A percentile compares a stretch with the other conserved stretches of the same genome.
These are phyloP conservation scores for Axinella damicornis DNA, from an alignment of 37 sponge, comb jelly and placozoan genomes.

Conservation along the genomic window DNA sequence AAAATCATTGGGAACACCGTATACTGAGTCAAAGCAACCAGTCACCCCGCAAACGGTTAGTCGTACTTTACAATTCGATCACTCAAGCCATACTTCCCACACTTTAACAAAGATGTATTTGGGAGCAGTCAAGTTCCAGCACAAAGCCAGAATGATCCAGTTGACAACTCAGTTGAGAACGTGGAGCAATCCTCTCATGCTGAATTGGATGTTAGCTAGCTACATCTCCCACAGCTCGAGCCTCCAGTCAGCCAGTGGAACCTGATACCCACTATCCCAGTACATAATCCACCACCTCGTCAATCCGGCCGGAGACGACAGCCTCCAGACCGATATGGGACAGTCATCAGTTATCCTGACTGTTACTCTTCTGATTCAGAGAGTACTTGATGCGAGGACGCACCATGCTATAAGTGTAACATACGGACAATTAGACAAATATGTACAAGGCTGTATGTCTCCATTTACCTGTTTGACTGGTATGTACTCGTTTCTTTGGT, in stretches of 20 bases:
- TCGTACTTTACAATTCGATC: neutral
- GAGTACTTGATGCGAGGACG: no score
- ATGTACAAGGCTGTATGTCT: no score
- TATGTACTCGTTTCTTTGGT: no score
- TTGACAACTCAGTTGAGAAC: neutral
- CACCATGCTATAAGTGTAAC: no score
- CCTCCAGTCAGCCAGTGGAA: neutral
- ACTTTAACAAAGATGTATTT: neutral
- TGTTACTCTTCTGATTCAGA: neutral
- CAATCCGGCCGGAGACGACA: neutral
- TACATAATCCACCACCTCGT: neutral
- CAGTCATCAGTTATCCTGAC: neutral
- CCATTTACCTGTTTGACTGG: no score
- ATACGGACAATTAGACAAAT: no score
- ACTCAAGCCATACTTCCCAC: no score
- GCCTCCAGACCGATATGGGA: neutral
- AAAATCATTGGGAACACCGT: neutral
- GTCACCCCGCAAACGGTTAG: neutral
- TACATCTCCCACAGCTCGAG: no score
- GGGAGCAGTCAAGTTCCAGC: neutral
- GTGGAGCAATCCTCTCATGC: neutral
- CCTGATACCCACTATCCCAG: neutral
- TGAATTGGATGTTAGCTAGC: no score
- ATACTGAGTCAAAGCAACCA: neutral
- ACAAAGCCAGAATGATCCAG: neutral